phyloP scores from a whole-genome alignment of 1,140 invertebrate genomes.

The Drosophila serrata region DNA sequence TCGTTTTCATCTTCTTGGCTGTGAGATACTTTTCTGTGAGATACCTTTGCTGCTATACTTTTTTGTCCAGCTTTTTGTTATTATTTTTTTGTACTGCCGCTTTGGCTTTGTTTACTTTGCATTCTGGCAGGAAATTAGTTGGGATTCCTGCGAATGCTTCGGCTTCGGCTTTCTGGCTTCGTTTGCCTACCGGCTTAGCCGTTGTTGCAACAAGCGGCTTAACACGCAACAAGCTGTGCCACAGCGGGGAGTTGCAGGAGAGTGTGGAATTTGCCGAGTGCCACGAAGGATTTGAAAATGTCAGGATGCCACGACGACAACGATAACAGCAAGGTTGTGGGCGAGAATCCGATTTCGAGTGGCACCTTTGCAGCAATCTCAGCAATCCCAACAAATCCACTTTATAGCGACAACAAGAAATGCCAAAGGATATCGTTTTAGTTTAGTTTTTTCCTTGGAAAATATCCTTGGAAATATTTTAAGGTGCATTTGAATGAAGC shows the following conservation, averaged over 20 bases:
- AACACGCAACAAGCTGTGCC: slow-evolving; percentile 46
- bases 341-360: slow-evolving; percentile 2
- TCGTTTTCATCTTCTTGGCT: slow-evolving; percentile 20
- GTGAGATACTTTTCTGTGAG: slow-evolving; percentile 54
- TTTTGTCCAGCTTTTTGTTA: neutral
- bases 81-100: slow-evolving; percentile 4
- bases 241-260: neutral
- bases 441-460: neutral
- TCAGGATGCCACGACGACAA: neutral
- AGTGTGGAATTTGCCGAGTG: slow-evolving; percentile 3
- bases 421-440: neutral
- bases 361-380: neutral
- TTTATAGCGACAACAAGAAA: neutral
- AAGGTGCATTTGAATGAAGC: neutral
- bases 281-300: slow-evolving; percentile 4
- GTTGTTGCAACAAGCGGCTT: slow-evolving; percentile 78
- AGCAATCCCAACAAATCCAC: too few species aligned
- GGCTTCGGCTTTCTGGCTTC: neutral
- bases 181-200: slow-evolving; percentile 54
- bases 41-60: neutral
- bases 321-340: neutral
- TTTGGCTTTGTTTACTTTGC: slow-evolving; percentile 32
- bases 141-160: slow-evolving; percentile 17
- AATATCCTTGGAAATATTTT: too few species aligned
- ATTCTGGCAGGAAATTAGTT: slow-evolving; percentile 50